Evolutionary conservation across 2,113 vertebrate genomes (phyloP).

Genomic region (Brachyhypopomus gauderio): DNA sequence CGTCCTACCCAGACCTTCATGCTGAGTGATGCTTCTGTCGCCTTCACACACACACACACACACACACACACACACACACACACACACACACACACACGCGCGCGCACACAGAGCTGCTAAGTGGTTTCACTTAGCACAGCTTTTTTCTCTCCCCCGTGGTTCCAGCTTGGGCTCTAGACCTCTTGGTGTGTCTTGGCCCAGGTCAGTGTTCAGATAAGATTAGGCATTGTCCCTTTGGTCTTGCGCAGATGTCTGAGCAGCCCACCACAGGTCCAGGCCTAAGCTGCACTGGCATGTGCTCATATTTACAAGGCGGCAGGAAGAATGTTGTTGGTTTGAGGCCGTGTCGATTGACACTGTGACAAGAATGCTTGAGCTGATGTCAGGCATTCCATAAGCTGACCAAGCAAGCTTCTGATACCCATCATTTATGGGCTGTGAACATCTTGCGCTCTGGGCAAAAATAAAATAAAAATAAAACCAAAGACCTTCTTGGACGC

Average conservation of each 20-base stretch:
- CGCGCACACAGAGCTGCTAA: constrained; percentile 26
- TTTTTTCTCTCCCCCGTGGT: background rate
- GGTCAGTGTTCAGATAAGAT: constrained; percentile 41
- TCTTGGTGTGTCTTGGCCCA: constrained; percentile 17
- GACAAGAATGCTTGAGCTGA: background rate
- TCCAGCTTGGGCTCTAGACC: background rate
- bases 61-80: constrained; percentile 30
- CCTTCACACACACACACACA: background rate
- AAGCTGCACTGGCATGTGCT: background rate
- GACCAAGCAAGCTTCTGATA: background rate
- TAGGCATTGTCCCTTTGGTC: background rate
- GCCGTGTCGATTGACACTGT: constrained; percentile 5
- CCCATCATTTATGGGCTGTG: background rate
- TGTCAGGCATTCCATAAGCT: background rate
- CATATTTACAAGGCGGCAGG: constrained; percentile 4
- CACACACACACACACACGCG: constrained; percentile 17
- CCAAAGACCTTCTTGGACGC: background rate
- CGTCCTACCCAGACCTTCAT: constrained; percentile 25
- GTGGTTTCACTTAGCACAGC: constrained; percentile 12
- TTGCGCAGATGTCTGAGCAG: background rate
- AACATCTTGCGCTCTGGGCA: background rate
- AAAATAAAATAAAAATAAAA: background rate
- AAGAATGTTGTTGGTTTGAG: background rate
- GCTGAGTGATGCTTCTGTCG: constrained; percentile 50
- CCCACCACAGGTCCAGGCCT: background rate